Base-by-base conservation (phyloP, 2,888 invertebrate genomes). In the Altica lythri region DNA sequence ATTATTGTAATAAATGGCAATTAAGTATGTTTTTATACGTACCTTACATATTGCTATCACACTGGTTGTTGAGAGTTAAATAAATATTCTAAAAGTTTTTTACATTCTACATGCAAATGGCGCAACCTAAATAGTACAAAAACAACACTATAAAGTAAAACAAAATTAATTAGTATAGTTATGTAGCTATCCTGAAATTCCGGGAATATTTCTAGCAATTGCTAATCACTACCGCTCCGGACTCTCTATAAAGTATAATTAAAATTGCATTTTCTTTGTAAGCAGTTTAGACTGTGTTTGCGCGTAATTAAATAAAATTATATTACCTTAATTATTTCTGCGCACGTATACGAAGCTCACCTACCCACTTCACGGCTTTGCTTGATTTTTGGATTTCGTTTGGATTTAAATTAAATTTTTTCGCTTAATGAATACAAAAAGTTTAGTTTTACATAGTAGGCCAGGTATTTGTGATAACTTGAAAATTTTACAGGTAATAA, bases 311-410 rank as follows among this genome's bases (percentile, higher is more conserved):
- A 25, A 44, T 44, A 48, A 49, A 53, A 49, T 53, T 53, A 45
- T 45, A 57, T 53, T 53, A 53, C 49, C 46, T 53, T 53, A 57
- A 53, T 57, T 53, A 53, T 45, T 52, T 38, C 22, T 6, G 16
- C 14, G 38, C 54, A 54, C 54, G 54, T 49, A 49, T 32, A 22
- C 34, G 30, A n/a, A n/a, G n/a, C 19, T 22, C 25, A 9, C 2
- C 6, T 30, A 4, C 6, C n/a, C 16, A 13, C 4, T 13, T 12
- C 12, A 8, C 30, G 8, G 13, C 4, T 16, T 34, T 10, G 34
- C 34, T 34, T 14, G 34, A 13, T 34, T 34, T 14, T 16, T 16
- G 34, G 34, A 34, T 34, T 34, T 34, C 14, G 16, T 14, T 16
- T 4, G 8, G 14, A 14, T 34, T 34, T 34, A 2, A 34, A 34